Evolutionary conservation across 2,888 invertebrate genomes (phyloP), one percentile per base, ranked within the genome.

Genomic region (Archips xylosteana): DNA sequence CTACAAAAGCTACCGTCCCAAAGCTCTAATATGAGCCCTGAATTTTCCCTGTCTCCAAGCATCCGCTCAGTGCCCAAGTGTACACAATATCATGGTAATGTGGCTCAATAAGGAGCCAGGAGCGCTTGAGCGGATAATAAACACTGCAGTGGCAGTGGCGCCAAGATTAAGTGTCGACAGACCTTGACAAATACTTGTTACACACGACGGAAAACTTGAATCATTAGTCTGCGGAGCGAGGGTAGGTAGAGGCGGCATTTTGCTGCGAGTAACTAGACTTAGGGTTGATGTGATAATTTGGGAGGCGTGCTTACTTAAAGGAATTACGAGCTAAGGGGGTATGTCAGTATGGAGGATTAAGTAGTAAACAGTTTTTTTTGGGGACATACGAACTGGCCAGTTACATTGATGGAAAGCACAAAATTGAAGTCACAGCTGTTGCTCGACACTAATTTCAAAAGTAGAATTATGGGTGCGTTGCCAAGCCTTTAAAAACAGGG

Each of bases 131-230:
- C 10, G 42, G 13, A 61, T 51, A 64, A 70, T 74, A 69, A 73
- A 74, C 54, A 69, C 54, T 74, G 74, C 74, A 74, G 59, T 59
- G 34, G 59, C 47, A 39, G 47, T 66, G 42, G 70, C 51, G 71
- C 76, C 74, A 80, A 84, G 84, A 87, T 84, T 82, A 85, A 86
- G 82, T 81, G 82, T 75, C 80, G 82, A 84, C 84, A 83, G 82
- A 82, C 82, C 83, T 84, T 85, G 85, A 86, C 86, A 84, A 84
- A 87, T 85, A 81, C 82, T 82, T 78, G 82, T 81, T 77, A 82
- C 81, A 83, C 78, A 83, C 81, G 81, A 81, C 77, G 80, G 81
- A 82, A 85, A 85, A 86, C 86, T 87, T 82, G 80, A 78, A 76
- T 83, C 85, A 86, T 87, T 87, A 84, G 82, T 86, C 83, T 71